These are phyloP conservation scores for Choloepus didactylus DNA, from an alignment of 2,797 vertebrate species.

Conservation along the genomic window DNA sequence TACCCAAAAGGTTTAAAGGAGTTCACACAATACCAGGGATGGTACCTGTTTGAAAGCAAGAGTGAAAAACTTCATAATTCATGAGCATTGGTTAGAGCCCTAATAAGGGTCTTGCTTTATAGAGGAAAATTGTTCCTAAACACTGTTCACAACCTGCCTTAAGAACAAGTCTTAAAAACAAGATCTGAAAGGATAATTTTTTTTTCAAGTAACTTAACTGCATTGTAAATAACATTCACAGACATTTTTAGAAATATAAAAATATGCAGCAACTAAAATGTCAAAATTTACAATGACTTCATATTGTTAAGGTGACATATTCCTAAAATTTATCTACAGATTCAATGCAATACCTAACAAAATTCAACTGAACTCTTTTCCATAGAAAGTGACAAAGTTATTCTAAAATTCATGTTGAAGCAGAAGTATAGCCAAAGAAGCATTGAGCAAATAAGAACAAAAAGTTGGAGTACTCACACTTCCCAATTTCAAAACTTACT, in stretches of 20 bases:
- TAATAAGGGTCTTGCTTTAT: neutral
- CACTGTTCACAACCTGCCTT: neutral
- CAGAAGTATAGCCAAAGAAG: neutral
- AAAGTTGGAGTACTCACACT: neutral
- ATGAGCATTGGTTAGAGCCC: neutral
- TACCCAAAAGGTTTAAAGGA: neutral
- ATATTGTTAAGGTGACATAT: neutral
- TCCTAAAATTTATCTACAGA: neutral
- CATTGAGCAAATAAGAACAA: neutral
- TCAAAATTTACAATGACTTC: neutral
- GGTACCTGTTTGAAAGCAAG: neutral
- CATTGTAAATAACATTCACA: neutral
- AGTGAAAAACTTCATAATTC: neutral
- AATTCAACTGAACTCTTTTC: neutral
- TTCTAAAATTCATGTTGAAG: neutral
- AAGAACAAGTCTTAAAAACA: neutral
- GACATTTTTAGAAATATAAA: neutral
- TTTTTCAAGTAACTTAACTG: neutral
- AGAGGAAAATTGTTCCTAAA: neutral
- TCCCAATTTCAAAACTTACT: neutral
- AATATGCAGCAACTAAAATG: neutral
- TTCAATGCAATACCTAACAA: neutral
- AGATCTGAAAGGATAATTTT: neutral
- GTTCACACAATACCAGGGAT: neutral
- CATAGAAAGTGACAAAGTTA: neutral